These are phyloP conservation scores for Corythaixoides concolor DNA, from an alignment of 2,113 vertebrate species.

Conservation along the genomic window DNA sequence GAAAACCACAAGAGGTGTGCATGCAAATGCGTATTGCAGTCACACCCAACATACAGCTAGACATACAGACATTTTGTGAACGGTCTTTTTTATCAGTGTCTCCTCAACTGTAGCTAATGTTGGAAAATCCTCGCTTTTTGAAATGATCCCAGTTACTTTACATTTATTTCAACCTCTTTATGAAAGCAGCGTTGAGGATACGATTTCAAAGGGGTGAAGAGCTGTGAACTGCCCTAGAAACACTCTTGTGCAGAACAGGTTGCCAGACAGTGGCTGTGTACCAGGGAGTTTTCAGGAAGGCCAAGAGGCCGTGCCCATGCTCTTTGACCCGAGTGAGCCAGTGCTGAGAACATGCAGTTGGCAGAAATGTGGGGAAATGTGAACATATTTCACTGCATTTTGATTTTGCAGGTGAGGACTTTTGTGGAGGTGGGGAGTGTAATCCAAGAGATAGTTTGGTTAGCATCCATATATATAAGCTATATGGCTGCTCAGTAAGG, in stretches of 20 bases:
- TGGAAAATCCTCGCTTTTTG: not conserved
- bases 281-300: not conserved
- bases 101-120: not conserved
- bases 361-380: not conserved
- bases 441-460: not conserved
- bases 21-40: not conserved
- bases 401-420: not conserved
- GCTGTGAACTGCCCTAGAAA: not conserved
- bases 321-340: not conserved
- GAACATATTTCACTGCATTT: not conserved
- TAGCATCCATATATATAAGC: not conserved
- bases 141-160: not conserved
- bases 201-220: not conserved
- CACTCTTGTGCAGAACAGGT: not conserved
- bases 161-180: not conserved
- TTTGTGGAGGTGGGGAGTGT: not conserved
- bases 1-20: not conserved
- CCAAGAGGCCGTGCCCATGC: not conserved
- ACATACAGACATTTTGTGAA: not conserved
- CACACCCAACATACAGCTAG: not conserved
- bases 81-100: accelerated
- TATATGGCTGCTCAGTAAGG: not conserved
- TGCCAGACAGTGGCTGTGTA: not conserved
- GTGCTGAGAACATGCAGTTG: accelerated
- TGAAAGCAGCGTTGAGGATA: not conserved